Base-by-base conservation (phyloP, 2,113 vertebrate species). In the Lepisosteus osseus region DNA sequence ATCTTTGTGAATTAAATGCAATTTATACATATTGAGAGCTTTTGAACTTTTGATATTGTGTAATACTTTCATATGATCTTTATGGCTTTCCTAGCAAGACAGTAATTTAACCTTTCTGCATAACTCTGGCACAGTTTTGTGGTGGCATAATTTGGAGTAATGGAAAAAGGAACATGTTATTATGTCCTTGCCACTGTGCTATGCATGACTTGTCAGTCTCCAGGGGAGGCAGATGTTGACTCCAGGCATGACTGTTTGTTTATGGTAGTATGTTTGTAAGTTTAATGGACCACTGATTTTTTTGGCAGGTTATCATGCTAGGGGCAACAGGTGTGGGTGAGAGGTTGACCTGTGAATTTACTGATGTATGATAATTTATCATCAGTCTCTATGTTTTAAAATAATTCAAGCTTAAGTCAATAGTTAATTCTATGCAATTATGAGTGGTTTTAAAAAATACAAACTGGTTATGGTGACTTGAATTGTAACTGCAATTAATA, bases 361-460 rank as follows among this genome's bases (percentile, higher is more conserved):
- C 84, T 90, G 88, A 90, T 86, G 88, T 90, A 91, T 91, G 88
- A 92, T 92, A 92, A 92, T 90, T 90, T 89, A 92, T 92, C 87
- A 93, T 90, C 87, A 90, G 83, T 72, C 87, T 83, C 86, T 85
- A 87, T 90, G 90, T 90, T 59, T 59, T 83, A 73, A 84, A 82
- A 82, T 89, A 86, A 83, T 78, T 86, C 80, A 14, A 87, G 81
- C 57, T 29, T 62, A 85, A 84, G 83, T 81, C 75, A 74, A 73
- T 67, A 7, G 81, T 85, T 79, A 64, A 42, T 40, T 43, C 57
- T 13, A 4, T 41, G n/a, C 47, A 12, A 57, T 64, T 14, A 17
- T 1, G n/a, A 45, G 54, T 29, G 45, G 40, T 43, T 8, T 29
- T 47, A 43, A 29, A 47, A 54, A 56, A 69, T 41, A 14, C 61